Percentiles rank a stretch among this genome's conserved stretches.
Evolutionary conservation across 2,113 vertebrate genomes (phyloP).

Genomic region (Gavialis gangeticus): DNA sequence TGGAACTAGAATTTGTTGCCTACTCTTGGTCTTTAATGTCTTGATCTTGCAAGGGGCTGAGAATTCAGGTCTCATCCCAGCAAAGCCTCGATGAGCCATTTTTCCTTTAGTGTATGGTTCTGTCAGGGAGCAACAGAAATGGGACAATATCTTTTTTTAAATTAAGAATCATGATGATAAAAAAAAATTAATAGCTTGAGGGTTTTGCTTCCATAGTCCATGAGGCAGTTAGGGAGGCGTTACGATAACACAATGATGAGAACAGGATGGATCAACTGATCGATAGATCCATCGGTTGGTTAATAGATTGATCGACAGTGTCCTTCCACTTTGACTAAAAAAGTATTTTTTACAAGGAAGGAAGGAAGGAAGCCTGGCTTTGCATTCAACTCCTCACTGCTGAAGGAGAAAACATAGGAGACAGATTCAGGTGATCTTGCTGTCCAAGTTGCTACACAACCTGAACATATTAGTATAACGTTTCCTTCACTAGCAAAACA

Average conservation of each 20-base stretch:
- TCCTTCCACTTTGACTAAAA: not conserved
- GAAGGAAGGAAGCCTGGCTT: not conserved
- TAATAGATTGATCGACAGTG: not conserved
- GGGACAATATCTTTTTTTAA: too few species aligned
- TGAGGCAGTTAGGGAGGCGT: too few species aligned
- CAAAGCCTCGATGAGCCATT: too few species aligned
- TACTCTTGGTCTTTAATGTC: not conserved
- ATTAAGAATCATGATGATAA: too few species aligned
- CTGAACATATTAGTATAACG: not conserved
- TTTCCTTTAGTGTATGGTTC: too few species aligned
- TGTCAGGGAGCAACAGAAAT: too few species aligned
- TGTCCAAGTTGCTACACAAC: not conserved
- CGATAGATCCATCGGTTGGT: not conserved
- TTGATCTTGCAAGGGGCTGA: too few species aligned
- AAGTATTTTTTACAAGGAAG: not conserved
- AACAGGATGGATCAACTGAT: not conserved
- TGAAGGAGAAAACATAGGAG: not conserved
- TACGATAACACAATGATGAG: too few species aligned
- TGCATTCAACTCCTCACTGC: not conserved
- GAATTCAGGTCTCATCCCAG: too few species aligned
- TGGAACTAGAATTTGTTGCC: not conserved
- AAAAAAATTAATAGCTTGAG: too few species aligned
- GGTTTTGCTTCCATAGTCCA: too few species aligned
- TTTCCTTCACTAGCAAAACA: not conserved
- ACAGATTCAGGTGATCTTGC: not conserved